Base-by-base conservation (phyloP, 2,888 invertebrate species). In the Acleris holmiana region DNA sequence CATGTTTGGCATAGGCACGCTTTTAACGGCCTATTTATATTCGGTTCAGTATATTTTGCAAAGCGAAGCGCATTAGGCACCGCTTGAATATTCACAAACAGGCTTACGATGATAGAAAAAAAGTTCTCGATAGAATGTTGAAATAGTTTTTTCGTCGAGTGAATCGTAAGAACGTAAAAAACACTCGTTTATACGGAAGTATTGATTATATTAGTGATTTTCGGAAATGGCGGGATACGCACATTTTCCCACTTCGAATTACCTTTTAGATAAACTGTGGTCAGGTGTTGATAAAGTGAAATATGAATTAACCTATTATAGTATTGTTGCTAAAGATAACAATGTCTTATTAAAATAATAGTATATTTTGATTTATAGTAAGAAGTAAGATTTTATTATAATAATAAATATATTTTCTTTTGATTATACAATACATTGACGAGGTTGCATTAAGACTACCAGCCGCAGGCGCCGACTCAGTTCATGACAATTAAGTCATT, bases 11-110 rank as follows among this genome's bases (percentile, higher is more conserved):
- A 46, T 21, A 1, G 18, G 1, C 19, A n/a, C 19, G 21, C 53
- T 23, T 51, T 48, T 29, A 41, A 48, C 41, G 53, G 13, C 13
- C n/a, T 17, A 47, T 59, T 29, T 54, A 54, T 40, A 49, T 17
- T 58, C 58, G 58, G 25, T 48, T 58, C 53, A 64, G 47, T 64
- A 59, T 53, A 47, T 64, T 64, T 53, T 53, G 64, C 48, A 48
- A 53, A 29, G 29, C 53, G 29, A 41, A 48, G 17, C 58, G 48
- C 58, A n/a, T 46, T 64, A n/a, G n/a, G n/a, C n/a, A 64, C 58
- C 47, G 53, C 40, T 63, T 15, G 4, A 17, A 21, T 54, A 7
- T 57, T 15, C 21, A 41, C 44, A 44, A 46, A 57, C 50, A 56
- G 41, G 41, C 23, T 55, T 41, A 25, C 4, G 23, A 21, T 10